These are phyloP conservation scores for Acrossocheilus wenchowensis DNA, from an alignment of 2,797 vertebrate genomes.

Conservation along the genomic window DNA sequence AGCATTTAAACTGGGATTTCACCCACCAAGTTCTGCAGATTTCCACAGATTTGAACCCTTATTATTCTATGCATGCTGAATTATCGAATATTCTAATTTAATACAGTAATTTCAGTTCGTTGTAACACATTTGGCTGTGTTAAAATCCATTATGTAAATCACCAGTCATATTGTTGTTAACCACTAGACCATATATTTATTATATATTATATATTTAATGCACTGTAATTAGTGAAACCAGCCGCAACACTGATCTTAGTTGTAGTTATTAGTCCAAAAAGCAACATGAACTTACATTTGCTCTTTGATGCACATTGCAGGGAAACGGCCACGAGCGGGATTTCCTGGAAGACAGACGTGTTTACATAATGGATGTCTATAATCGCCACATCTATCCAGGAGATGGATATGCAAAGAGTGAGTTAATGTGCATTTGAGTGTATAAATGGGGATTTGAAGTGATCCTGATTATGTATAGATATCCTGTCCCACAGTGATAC, in stretches of 20 bases:
- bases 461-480: constrained; percentile 51
- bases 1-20: not conserved
- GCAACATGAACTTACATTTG: constrained; percentile 2
- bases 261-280: not conserved
- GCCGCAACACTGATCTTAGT: not conserved
- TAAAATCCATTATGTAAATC: not conserved
- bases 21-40: not conserved
- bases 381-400: constrained; percentile 95
- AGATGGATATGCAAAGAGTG: constrained; percentile 91
- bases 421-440: constrained; percentile 67
- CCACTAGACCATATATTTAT: not conserved
- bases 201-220: not conserved
- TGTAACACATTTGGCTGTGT: not conserved
- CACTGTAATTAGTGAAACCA: not conserved
- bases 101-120: not conserved
- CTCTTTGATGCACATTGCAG: constrained; percentile 70
- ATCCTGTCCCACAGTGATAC: constrained; percentile 24
- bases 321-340: constrained; percentile 96
- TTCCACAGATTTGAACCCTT: not conserved
- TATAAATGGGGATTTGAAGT: constrained; percentile 16
- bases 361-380: constrained; percentile 96
- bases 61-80: not conserved
- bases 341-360: constrained; percentile 89
- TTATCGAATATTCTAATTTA: not conserved
- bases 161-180: not conserved